Evolutionary conservation across 2,888 invertebrate species (phyloP), one percentile per base, ranked within the genome.

Genomic region (Hipparchia sbordonii): DNA sequence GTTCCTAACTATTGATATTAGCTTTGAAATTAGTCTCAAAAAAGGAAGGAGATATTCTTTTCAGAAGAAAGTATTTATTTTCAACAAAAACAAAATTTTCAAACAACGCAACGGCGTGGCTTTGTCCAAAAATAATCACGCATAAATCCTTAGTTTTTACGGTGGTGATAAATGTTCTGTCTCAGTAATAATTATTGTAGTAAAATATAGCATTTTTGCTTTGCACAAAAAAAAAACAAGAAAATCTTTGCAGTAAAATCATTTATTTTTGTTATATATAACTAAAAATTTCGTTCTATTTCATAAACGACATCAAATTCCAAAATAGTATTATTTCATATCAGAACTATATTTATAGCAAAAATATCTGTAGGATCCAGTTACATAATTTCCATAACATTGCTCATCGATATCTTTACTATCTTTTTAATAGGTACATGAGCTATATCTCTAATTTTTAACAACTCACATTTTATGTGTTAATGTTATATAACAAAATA

Each of bases 271-370:
- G 39, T 39, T 46, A 46, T 67, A 23, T 39, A 39, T 39, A 60
- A 68, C 68, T 33, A 12, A 48, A 67, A 48, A 59, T 57, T 23
- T 59, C 10, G 48, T 10, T 51, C 60, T 68, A 68, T 68, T 60
- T 57, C 46, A 51, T 68, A 68, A 51, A 68, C 46, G 59, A 68
- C 68, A 48, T 48, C 51, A 68, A 68, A 59, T 59, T 68, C 59
- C 57, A 68, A 68, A 68, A 68, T 68, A 68, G 60, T 68, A 60
- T 59, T 59, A 33, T 33, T 33, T 13, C 13, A 59, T 57, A 56
- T 68, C 68, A 33, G 59, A 59, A 23, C 59, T 68, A 68, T 68
- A 68, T 66, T 57, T 69, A 63, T 74, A 74, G 72, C 74, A 74
- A 74, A 74, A 74, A 74, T 74, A 74, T 72, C 51, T 61, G 45